These are phyloP conservation scores for Helicolenus hilgendorfi DNA, from an alignment of 2,797 vertebrate species.

Conservation along the genomic window DNA sequence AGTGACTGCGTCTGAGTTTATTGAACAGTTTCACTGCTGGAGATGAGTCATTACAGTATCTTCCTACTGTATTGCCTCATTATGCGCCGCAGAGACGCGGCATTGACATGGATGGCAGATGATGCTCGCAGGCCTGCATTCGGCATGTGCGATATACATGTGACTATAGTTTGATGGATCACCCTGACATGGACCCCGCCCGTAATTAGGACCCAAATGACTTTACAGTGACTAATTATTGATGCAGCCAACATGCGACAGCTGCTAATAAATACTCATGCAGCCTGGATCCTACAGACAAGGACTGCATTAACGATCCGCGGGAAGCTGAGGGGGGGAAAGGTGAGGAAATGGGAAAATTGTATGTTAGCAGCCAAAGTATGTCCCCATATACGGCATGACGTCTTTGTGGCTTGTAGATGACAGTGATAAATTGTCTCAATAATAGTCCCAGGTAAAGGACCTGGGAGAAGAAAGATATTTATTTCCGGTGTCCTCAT, in stretches of 20 bases:
- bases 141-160: conserved; percentile 40
- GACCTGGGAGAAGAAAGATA: conserved; percentile 3
- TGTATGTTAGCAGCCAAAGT: conserved; percentile 11
- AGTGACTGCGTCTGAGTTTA: conserved; percentile 6
- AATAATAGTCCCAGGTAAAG: conserved; percentile 62
- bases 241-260: conserved; percentile 77
- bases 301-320: conserved; percentile 52
- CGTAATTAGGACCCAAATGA: conserved; percentile 81
- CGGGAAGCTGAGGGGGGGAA: conserved; percentile 17
- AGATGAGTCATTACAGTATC: conserved; percentile 21
- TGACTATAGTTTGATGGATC: conserved; percentile 68
- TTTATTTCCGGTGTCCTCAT: conserved; percentile 16
- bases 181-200: conserved; percentile 38
- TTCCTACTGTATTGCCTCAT: conserved; percentile 26
- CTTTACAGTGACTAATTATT: conserved; percentile 82
- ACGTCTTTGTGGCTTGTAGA: conserved; percentile 21
- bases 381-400: not conserved
- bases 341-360: conserved; percentile 32
- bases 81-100: not conserved
- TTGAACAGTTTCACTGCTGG: not conserved
- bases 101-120: conserved; percentile 6
- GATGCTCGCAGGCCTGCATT: conserved; percentile 25
- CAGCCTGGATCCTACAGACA: conserved; percentile 34
- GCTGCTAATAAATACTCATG: conserved; percentile 74
- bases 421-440: conserved; percentile 77